Base-by-base conservation (phyloP, 2,888 invertebrate genomes). In the Metalampra italica region DNA sequence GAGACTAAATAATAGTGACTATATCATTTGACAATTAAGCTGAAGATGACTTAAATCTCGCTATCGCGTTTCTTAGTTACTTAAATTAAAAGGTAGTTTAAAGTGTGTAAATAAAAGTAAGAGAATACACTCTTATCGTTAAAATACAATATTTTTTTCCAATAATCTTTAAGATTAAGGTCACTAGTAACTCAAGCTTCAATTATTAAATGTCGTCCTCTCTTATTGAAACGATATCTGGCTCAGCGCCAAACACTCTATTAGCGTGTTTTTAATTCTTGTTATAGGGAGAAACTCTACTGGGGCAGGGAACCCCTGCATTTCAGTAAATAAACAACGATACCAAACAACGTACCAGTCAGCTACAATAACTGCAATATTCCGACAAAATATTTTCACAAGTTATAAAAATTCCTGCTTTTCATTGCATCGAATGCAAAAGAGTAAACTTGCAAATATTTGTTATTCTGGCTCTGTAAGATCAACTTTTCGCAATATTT, bases 401-500 rank as follows among this genome's bases (percentile, higher is more conserved):
- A 43, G 36, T 44, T 41, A 43, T 43, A 29, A 44, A 39, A 50
- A 29, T 39, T 13, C 4, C 43, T 41, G 46, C 40, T 43, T 40
- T 50, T 46, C 46, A 46, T 40, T 44, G 43, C 32, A 34, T 29
- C 37, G 55, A 61, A 62, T 60, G 39, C 50, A 55, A 53, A 59
- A 57, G 52, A 60, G 60, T 57, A 62, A 67, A 71, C 63, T 68
- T 66, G 59, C 60, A 72, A 71, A 74, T 72, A 68, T 72, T 73
- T 62, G 62, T 62, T 55, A 61, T 60, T 62, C 57, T 58, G 56
- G 57, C 63, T 59, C 58, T 46, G 54, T 14, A 56, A 57, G 62
- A 70, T 70, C 64, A 71, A 75, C 64, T 72, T 71, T 59, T 54
- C 45, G 49, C 57, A 62, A 59, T 71, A 70, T 68, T 74, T 74